phyloP scores from a whole-genome alignment of 1,140 invertebrate species.

The Hesperophylax magnus region DNA sequence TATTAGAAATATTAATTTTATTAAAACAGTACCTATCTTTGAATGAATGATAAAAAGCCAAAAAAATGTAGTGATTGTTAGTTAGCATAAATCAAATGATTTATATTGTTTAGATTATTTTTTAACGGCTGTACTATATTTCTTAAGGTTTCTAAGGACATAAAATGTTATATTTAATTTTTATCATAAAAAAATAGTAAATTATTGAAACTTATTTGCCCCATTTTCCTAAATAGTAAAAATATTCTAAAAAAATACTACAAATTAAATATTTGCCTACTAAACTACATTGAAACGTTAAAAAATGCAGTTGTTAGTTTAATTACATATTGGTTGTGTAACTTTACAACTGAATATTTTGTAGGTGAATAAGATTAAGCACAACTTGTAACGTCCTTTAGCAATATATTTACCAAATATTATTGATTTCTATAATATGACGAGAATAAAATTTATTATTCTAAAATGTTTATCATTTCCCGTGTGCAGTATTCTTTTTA shows the following conservation, averaged over 20 bases:
- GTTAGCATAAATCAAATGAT: slow-evolving; percentile 9
- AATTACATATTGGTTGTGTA: too few relatives aligned
- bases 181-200: neutral
- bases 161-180: neutral
- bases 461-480: too few relatives aligned
- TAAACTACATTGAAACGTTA: too few relatives aligned
- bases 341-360: too few relatives aligned
- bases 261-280: too few relatives aligned
- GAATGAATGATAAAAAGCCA: neutral
- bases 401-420: slow-evolving; percentile 16
- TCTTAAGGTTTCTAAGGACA: neutral
- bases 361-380: neutral
- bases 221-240: too few relatives aligned
- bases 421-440: slow-evolving; percentile 1
- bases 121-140: slow-evolving; percentile 15
- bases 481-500: too few relatives aligned
- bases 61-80: slow-evolving; percentile 15
- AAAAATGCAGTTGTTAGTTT: too few relatives aligned
- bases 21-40: neutral
- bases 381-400: slow-evolving; percentile 26
- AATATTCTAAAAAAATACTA: too few relatives aligned
- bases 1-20: slow-evolving; percentile 5
- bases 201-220: neutral
- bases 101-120: neutral
- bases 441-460: slow-evolving; percentile 3